Conservation (phyloP, 1,140 invertebrate genomes). For the Diprion similis region DNA sequence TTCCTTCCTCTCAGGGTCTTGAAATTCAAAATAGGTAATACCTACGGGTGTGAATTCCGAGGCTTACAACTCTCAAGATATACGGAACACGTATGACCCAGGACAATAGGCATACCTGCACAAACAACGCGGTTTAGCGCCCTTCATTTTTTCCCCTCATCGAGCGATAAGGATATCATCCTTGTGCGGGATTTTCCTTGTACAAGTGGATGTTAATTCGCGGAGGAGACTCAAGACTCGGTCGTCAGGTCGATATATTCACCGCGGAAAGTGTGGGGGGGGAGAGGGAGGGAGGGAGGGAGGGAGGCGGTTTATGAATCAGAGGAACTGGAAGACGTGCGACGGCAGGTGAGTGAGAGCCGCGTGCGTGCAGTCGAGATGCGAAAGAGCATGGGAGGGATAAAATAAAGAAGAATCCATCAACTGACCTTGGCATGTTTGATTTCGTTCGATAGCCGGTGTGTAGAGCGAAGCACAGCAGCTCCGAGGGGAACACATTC, state of each 20-base stretch:
- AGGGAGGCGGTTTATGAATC: neutral
- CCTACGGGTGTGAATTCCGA: neutral
- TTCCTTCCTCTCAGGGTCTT: neutral
- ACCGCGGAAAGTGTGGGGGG: neutral
- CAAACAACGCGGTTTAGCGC: no score
- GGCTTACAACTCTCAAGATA: no score
- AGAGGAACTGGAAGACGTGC: neutral
- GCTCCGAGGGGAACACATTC: conserved; percentile 30
- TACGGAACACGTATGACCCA: no score
- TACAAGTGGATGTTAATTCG: no score
- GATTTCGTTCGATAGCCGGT: neutral
- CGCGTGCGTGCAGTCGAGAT: neutral
- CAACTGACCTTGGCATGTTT: neutral
- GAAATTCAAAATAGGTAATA: conserved; percentile 1
- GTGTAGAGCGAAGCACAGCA: neutral
- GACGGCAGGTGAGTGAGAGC: no score
- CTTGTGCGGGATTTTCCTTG: no score
- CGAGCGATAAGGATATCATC: no score
- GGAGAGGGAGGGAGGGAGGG: neutral
- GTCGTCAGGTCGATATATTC: neutral
- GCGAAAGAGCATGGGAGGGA: neutral
- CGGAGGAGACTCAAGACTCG: neutral
- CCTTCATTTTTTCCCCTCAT: no score
- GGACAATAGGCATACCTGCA: no score
- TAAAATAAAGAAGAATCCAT: no score